Base-by-base conservation (phyloP, 1,140 invertebrate species). In the Asbolus verrucosus region DNA sequence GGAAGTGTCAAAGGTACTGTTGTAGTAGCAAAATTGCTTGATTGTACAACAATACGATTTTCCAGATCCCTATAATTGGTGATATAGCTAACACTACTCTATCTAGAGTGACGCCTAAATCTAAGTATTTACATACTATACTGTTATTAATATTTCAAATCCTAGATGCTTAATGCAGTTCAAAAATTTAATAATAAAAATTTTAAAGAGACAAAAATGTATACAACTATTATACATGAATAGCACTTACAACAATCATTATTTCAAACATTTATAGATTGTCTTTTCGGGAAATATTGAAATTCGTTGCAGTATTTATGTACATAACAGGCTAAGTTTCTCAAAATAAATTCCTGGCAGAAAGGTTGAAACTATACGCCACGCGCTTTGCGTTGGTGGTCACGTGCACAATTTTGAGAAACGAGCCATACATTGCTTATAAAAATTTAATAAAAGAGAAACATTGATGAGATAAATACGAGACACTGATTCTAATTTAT, bases 121-220 rank as follows among this genome's bases (percentile, higher is more conserved):
- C 46, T 54, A 54, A n/a, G 11, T 69, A 62, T 69, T 36, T 68
- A 68, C 66, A 69, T 11, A 33, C 36, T 66, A 69, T 62, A 14
- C 15, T 24, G 14, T 46, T 70, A 13, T 65, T 60, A 69, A 69
- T 69, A 60, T 70, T 62, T 77, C 76, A 77, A 77, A 77, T 77
- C 76, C 76, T 77, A 75, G 72, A 71, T 75, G 76, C 76, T 74
- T 74, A 72, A 74, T 75, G 74, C 74, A 75, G 74, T 74, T 73
- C 50, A 62, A 69, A 68, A 68, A 27, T 65, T 30, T 13, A 63
- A 62, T 67, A 70, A 70, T 65, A 65, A 50, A 63, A 62, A 8
- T 66, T 60, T 62, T 54, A 24, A 69, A 67, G 27, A 67, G 60
- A 59, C 33, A 24, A 72, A 67, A 72, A 41, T 19, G 18, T 50